Base-by-base conservation (phyloP, 2,797 vertebrate genomes). In the Danio aesculapii region DNA sequence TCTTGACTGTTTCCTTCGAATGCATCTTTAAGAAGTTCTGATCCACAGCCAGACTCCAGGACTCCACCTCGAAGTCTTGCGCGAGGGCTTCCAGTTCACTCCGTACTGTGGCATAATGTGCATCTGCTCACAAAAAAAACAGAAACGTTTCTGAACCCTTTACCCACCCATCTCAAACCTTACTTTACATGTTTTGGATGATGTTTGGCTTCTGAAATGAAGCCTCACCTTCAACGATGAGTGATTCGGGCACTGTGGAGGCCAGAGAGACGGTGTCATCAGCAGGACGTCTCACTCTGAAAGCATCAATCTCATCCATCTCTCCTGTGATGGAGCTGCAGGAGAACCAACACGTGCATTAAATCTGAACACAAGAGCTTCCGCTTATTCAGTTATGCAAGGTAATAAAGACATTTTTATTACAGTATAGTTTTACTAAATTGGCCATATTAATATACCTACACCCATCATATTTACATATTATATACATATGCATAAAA, bases 21-120 rank as follows among this genome's bases (percentile, higher is more conserved):
- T 96, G 95, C 41, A 91, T 95, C 88, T 95, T 97, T 21, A 93
- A 91, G 16, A 95, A 97, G 0, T 90, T 75, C 2, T 93, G 92
- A 14, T 99, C 97, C 67, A 99, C 96, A 0, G 95, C 93, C 83
- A 94, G 89, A 87, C 97, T 98, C 98, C 97, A 99, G 5, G 98
- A 98, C 89, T 97, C 97, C 0, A 92, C 95, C 86, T 98, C 97
- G 62, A 98, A 94, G 81, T 98, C 97, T 79, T 95, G 96, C 49
- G 95, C 91, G 8, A 99, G 96, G 0, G 87, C 83, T 84, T 99
- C 97, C 83, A 97, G 92, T 77, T 99, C 98, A 12, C 87, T 92
- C 76, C 92, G 93, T 77, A 99, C 90, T 0, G 91, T 91, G 58
- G 92, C 84, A 39, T 92, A 94, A 87, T 95, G 72, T 0, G 74